Base-by-base conservation (phyloP, 2,113 vertebrate genomes). In the Thryonomys swinderianus region DNA sequence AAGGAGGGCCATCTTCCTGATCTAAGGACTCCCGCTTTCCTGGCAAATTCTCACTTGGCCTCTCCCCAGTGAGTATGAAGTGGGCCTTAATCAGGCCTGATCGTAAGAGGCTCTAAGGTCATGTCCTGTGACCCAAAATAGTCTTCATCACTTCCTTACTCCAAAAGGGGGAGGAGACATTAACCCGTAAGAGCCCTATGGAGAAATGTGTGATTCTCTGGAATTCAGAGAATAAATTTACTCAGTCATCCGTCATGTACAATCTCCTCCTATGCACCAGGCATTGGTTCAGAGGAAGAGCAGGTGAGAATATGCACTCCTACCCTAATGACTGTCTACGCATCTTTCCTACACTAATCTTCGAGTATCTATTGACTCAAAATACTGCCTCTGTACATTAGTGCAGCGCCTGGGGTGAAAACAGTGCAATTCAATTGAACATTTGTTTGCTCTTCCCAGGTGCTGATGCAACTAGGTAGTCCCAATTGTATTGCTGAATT, bases 171-270 rank as follows among this genome's bases (percentile, higher is more conserved):
- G 42, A 13, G 7, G 14, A 51, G n/a, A 34, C 13, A 6, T 45
- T 62, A 64, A 76, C 45, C 82, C 30, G 17, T 57, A 62, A 40
- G 0, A 57, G 16, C n/a, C 40, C 53, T 62, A 10, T 51, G 12
- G 84, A 69, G 42, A 95, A 93, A 86, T n/a, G 0, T 42, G 37
- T 67, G n/a, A 42, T 51, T 57, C 87, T 94, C 84, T 59, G 51
- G 3, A 84, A 91, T 27, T 53, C 37, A 21, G 57, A 40, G 73
- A 37, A 64, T 40, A 34, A 34, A 73, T 84, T 79, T 57, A 76
- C 17, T 91, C 25, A 10, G 3, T 61, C 40, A 86, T 45, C 55
- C 74, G 83, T 83, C 57, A 88, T 82, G 57, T 64, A n/a, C 37
- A 78, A 62, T 20, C 23, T 81, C 82, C 88, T 51, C 55, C 59